These are phyloP conservation scores for Tenualosa ilisha DNA, from an alignment of 2,797 vertebrate genomes.

Conservation along the genomic window DNA sequence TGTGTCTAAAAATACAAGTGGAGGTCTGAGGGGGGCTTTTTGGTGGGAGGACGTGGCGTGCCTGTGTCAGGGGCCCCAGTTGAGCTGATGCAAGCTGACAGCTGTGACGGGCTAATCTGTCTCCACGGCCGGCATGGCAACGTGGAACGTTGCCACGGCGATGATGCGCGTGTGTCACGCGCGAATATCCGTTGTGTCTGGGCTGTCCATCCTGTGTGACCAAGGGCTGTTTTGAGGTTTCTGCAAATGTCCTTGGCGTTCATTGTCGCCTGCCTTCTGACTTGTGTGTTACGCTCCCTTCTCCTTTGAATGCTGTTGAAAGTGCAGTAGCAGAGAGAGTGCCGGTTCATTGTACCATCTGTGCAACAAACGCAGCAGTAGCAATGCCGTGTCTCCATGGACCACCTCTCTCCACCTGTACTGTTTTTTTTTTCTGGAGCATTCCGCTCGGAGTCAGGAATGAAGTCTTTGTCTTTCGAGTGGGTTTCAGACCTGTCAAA, in stretches of 20 bases:
- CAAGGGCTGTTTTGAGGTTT: slow-evolving; percentile 7
- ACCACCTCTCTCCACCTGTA: not conserved
- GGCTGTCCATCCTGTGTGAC: not conserved
- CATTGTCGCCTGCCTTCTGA: not conserved
- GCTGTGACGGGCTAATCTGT: slow-evolving; percentile 23
- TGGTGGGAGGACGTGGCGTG: not conserved
- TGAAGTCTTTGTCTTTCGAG: slow-evolving; percentile 13
- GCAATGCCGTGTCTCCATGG: not conserved
- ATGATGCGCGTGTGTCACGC: too few species aligned
- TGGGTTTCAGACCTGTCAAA: slow-evolving; percentile 13
- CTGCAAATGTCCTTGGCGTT: slow-evolving; percentile 5
- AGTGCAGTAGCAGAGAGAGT: not conserved
- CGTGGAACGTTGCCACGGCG: not conserved
- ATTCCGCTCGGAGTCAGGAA: slow-evolving; percentile 9
- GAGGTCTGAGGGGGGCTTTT: slow-evolving; percentile 8
- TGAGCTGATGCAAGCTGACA: slow-evolving; percentile 22
- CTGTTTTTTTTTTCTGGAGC: not conserved
- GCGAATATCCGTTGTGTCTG: not conserved
- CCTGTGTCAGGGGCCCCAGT: not conserved
- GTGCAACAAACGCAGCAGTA: not conserved
- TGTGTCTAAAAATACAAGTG: slow-evolving; percentile 65
- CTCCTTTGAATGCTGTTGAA: not conserved
- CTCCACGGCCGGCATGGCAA: slow-evolving; percentile 1
- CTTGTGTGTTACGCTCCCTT: not conserved
- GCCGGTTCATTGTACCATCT: not conserved